Evolutionary conservation across 2,113 vertebrate genomes (phyloP).

Genomic region (Oreochromis aureus): DNA sequence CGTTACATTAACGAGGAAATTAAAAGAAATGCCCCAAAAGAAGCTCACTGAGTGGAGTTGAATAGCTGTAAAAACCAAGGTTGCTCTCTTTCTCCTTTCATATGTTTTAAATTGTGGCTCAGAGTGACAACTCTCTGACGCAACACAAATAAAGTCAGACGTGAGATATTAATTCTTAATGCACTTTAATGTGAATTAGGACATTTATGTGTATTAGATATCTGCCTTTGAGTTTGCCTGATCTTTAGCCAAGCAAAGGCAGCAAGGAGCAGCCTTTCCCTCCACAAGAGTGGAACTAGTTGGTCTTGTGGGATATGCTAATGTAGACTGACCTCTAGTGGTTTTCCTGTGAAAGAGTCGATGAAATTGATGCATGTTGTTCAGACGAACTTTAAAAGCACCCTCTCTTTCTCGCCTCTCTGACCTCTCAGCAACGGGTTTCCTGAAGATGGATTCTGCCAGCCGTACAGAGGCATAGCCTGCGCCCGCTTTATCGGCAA

Average conservation of each 20-base stretch:
- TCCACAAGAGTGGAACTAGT: neutral
- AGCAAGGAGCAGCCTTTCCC: neutral
- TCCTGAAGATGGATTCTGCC: slow-evolving; percentile 96
- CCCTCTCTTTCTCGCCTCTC: neutral
- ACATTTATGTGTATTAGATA: neutral
- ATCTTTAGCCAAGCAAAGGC: slow-evolving; percentile 6
- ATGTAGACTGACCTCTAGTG: slow-evolving; percentile 65
- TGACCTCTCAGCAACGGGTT: slow-evolving; percentile 80
- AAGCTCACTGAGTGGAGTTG: neutral
- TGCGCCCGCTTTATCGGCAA: slow-evolving; percentile 96
- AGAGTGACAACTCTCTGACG: slow-evolving; percentile 25
- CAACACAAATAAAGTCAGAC: slow-evolving; percentile 31
- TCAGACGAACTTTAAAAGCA: neutral
- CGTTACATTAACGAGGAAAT: neutral
- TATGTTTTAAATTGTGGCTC: slow-evolving; percentile 44
- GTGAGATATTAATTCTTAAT: slow-evolving; percentile 27
- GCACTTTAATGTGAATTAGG: neutral
- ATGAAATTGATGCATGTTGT: neutral
- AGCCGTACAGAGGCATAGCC: slow-evolving; percentile 97
- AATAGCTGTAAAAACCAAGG: neutral
- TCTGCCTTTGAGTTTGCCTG: neutral
- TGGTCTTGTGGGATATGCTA: neutral
- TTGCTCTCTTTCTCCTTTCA: neutral
- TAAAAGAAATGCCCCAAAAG: neutral
- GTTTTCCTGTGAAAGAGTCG: neutral